Evolutionary conservation across 2,113 vertebrate species (phyloP).

Genomic region (Perca flavescens): DNA sequence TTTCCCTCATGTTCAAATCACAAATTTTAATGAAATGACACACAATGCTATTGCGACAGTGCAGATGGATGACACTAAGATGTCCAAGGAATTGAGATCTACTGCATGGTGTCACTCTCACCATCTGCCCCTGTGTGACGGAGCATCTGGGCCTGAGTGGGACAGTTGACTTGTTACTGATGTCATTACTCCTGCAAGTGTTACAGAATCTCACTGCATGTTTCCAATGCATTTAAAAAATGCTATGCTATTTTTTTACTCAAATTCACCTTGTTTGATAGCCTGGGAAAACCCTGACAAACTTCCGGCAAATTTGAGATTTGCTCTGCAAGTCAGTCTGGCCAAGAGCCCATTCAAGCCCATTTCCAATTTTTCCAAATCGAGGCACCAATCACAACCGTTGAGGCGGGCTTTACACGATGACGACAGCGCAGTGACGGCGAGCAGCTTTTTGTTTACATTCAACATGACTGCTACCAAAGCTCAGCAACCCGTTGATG

Average conservation of each 20-base stretch:
- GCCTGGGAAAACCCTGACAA: too few species aligned
- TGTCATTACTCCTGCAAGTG: conserved; percentile 38
- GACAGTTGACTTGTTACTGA: conserved; percentile 46
- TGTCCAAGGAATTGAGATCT: conserved; percentile 68
- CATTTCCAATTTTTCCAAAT: too few species aligned
- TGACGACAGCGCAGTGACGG: too few species aligned
- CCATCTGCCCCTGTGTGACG: conserved; percentile 73
- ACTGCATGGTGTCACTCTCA: conserved; percentile 56
- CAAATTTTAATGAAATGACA: conserved; percentile 46
- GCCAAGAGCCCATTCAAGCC: too few species aligned
- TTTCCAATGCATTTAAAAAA: not conserved
- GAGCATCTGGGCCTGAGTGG: conserved; percentile 62
- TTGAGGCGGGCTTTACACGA: too few species aligned
- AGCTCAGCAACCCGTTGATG: too few species aligned
- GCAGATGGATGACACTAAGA: conserved; percentile 69
- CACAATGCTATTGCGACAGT: conserved; percentile 47
- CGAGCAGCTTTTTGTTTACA: too few species aligned
- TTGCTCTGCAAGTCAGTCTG: too few species aligned
- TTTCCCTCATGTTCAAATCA: conserved; percentile 10
- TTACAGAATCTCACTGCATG: conserved; percentile 26
- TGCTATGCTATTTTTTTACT: not conserved
- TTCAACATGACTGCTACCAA: too few species aligned
- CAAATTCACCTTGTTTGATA: not conserved
- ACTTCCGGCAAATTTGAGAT: too few species aligned
- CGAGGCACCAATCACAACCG: too few species aligned